Percentiles rank a stretch among this genome's conserved stretches.
phyloP scores from a whole-genome alignment of 2,113 vertebrate genomes.

The Podiceps cristatus region DNA sequence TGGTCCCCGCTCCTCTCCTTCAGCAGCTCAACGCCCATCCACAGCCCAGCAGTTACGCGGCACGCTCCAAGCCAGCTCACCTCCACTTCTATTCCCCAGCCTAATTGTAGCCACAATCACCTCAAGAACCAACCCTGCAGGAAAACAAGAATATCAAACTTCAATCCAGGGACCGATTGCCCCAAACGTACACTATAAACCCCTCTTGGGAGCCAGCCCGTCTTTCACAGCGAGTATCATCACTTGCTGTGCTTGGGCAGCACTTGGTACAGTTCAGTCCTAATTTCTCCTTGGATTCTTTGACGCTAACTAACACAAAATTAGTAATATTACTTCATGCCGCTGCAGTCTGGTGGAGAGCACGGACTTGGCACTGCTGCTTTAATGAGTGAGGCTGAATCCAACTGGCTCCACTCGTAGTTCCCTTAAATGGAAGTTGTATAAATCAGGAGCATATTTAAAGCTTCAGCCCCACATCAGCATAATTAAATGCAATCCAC shows the following conservation, averaged over 20 bases:
- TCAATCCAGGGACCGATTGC: accelerated
- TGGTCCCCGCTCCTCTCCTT: accelerated
- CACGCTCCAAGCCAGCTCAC: not conserved
- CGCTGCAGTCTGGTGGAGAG: not conserved
- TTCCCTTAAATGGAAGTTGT: not conserved
- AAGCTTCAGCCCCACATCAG: constrained; percentile 7
- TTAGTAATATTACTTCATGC: not conserved
- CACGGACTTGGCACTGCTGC: not conserved
- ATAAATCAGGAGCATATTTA: not conserved
- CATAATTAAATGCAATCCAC: not conserved
- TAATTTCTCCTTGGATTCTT: not conserved
- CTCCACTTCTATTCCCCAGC: not conserved
- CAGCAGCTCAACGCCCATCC: not conserved
- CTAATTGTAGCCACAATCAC: not conserved
- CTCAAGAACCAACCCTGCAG: accelerated
- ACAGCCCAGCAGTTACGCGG: accelerated
- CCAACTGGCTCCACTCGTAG: not conserved
- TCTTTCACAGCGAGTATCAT: accelerated
- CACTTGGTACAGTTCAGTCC: not conserved
- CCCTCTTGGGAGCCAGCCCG: not conserved
- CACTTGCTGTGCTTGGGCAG: not conserved
- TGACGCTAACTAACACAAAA: not conserved
- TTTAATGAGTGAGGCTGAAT: not conserved
- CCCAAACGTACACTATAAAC: not conserved
- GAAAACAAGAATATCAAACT: not conserved